Base-by-base conservation (phyloP, 2,113 vertebrate genomes). In the Gopherus evgoodei region DNA sequence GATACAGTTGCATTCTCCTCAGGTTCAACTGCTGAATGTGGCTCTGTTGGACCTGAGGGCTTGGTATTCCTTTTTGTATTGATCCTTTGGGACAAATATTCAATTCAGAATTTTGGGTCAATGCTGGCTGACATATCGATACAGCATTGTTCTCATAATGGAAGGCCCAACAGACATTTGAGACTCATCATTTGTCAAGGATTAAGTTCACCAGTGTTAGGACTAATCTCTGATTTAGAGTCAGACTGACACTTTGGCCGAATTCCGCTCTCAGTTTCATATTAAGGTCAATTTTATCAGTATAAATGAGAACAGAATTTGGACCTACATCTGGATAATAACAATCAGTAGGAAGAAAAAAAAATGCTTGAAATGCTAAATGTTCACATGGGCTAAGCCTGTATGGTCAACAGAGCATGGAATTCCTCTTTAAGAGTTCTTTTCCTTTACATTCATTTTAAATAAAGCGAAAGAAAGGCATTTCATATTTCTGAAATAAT, bases 281-380 rank as follows among this genome's bases (percentile, higher is more conserved):
- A 42, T 79, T 91, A 59, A 59, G 52, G 38, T 84, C 88, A n/a
- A 19, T 86, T 95, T 95, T 87, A 86, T 59, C 29, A 79, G 29
- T 25, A 86, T 47, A 6, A 6, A 80, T 90, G 82, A 56, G 75
- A 78, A 14, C 65, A 0, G 6, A 65, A 17, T 35, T 65, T 65
- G 62, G 31, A 31, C 31, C 31, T 65, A 35, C 31, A 35, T 35
- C 31, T 35, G 14, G 62, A 8, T n/a, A 65, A 65, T 16, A 65
- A 35, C 11, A 17, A 35, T 65, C 59, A 13, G 29, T 52, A 10
- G 8, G 47, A 57, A 87, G 49, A 80, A 84, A 56, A 84, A 56
- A 56, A 78, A 25, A 7, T 50, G n/a, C 65, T 53, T 44, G 11
- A 88, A 82, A 24, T 59, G 42, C 13, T 84, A 35, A 57, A 5